Evolutionary conservation across 2,797 vertebrate genomes (phyloP).

Genomic region (Scleropages formosus): DNA sequence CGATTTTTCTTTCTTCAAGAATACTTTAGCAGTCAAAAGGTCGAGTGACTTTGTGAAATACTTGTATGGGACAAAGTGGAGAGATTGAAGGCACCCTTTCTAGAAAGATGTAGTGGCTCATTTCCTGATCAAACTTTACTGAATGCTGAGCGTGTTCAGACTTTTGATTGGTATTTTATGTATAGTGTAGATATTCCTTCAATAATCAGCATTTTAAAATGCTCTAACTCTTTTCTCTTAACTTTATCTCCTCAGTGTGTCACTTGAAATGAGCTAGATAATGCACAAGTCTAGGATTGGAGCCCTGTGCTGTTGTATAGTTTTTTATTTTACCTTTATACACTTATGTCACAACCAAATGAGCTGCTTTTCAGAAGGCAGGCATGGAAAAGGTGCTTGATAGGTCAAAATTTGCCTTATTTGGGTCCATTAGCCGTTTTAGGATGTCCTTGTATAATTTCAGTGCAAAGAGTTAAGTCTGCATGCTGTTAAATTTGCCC

Average conservation of each 20-base stretch:
- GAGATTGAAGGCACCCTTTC: no score
- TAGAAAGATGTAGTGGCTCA: no score
- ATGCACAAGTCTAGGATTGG: no score
- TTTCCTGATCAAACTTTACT: no score
- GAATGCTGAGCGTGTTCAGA: no score
- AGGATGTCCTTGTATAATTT: slow-evolving; percentile 22
- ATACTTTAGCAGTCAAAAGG: no score
- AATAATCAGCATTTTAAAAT: not conserved
- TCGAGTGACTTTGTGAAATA: no score
- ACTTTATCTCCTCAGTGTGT: not conserved
- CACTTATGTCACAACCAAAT: slow-evolving; percentile 7
- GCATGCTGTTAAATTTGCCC: slow-evolving; percentile 20
- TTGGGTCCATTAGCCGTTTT: slow-evolving; percentile 19
- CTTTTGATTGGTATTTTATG: no score
- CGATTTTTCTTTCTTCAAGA: no score
- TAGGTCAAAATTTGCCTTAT: slow-evolving; percentile 11
- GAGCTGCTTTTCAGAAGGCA: not conserved
- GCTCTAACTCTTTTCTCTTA: not conserved
- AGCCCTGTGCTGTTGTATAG: not conserved
- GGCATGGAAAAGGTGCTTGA: not conserved
- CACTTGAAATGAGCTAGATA: not conserved
- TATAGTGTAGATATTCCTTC: not conserved
- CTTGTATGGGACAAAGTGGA: no score
- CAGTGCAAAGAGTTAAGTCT: slow-evolving; percentile 18
- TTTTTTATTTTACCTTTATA: slow-evolving; percentile 3